phyloP scores from a whole-genome alignment of 1,140 invertebrate species.

The Magallana gigas region DNA sequence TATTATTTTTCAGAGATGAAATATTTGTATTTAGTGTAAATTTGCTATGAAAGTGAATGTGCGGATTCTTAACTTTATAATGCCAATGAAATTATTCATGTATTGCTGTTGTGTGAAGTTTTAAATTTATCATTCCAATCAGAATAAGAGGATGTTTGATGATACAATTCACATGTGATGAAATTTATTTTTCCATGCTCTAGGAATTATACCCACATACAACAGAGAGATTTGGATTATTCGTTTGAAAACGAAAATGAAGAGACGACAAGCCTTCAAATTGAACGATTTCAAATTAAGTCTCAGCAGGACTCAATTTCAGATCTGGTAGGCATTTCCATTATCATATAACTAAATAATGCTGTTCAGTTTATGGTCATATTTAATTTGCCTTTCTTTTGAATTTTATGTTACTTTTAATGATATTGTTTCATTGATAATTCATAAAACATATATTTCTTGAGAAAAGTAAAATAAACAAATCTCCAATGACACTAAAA shows the following conservation, averaged over 20 bases:
- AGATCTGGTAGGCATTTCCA: slow-evolving; percentile 59
- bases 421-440: too few species aligned
- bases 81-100: not conserved
- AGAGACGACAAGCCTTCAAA: slow-evolving; percentile 63
- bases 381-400: too few species aligned
- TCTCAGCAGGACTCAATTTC: slow-evolving; percentile 58
- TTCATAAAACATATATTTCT: too few species aligned
- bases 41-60: not conserved
- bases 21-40: not conserved
- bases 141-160: not conserved
- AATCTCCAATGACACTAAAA: too few species aligned
- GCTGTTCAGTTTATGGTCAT: too few species aligned
- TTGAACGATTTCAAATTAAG: slow-evolving; percentile 67
- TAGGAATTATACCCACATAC: slow-evolving; percentile 69
- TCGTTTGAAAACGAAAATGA: slow-evolving; percentile 56
- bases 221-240: slow-evolving; percentile 67
- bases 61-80: not conserved
- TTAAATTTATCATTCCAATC: too few species aligned
- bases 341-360: too few species aligned
- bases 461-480: too few species aligned
- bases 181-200: slow-evolving; percentile 47
- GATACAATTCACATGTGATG: slow-evolving; percentile 12
- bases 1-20: not conserved
- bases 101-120: too few species aligned
- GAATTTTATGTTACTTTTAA: too few species aligned